Base-by-base conservation (phyloP, 2,797 vertebrate species). In the Rhabdomys pumilio region DNA sequence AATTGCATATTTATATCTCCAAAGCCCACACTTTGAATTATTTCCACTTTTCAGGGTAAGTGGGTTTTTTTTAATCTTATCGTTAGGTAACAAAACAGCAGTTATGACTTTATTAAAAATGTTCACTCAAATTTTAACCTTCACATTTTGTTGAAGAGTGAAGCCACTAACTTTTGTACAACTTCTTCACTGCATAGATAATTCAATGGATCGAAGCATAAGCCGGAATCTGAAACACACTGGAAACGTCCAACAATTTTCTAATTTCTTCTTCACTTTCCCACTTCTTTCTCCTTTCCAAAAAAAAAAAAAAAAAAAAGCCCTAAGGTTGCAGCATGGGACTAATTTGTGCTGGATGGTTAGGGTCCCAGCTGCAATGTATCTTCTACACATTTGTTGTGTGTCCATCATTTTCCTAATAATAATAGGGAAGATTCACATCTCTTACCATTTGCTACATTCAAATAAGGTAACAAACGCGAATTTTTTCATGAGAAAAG, bases 21-120 rank as follows among this genome's bases (percentile, higher is more conserved):
- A 95, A 93, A 72, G 34, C 10, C 13, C 31, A 81, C 12, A 3
- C 26, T 79, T 97, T 89, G 41, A 57, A 92, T 92, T 96, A 31
- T 92, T 96, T 95, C 67, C 14, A 76, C 11, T 65, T 85, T 93
- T 89, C 26, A 65, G 29, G 29, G 50, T 38, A 12, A 77, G 10
- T 26, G 13, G 2, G 6, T 44, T 3, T 85, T 89, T 91, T 89
- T 50, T 5, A 57, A 90, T 34, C 38, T 72, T 57, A 89, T 29
- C 55, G 76, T 15, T 67, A 77, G 29, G 34, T 85, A 92, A 95
- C 12, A 95, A 97, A 96, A 93, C 15, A 93, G 24, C 38, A 93
- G 80, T 79, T 83, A 76, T n/a, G 53, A 87, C 38, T 80, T 15
- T 89, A 31, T 57, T 91, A 80, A 97, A 96, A 93, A 88, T 53